Base-by-base conservation (phyloP, 2,888 invertebrate species). In the Oasisia sp. region DNA sequence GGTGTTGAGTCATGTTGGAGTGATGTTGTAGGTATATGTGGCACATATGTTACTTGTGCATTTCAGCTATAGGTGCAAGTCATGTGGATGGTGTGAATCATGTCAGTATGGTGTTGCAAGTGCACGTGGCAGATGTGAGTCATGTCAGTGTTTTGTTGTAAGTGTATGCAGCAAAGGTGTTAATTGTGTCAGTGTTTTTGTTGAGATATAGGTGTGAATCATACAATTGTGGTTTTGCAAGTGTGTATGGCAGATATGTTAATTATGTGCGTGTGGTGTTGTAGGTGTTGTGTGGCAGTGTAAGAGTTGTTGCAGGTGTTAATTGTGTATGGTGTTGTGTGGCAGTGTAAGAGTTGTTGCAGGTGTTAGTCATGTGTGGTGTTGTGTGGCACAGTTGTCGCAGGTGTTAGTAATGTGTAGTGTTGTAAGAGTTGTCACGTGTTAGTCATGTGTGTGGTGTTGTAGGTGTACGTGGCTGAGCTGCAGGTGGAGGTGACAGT, bases 391-490 rank as follows among this genome's bases (percentile, higher is more conserved):
- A 5, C 8, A 11, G 19, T 56, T 11, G 56, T 56, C 14, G 56
- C 32, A 27, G 90, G 74, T 44, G n/a, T 32, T 32, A n/a, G 27
- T 44, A 44, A 50, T 38, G 32, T 27, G 50, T 45, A 11, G 45
- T 89, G 58, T 56, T n/a, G 45, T n/a, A 44, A 38, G 38, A 38
- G 38, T 38, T 38, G 38, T 38, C 38, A 38, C 0, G 74, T 74
- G 74, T 74, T 19, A 74, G 74, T n/a, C 74, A 74, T 74, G 74
- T 74, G 5, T 45, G 32, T 91, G 32, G 89, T 38, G 74, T 58
- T 96, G 19, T 96, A 99, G 99, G 98, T 98, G 32, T 99, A 98
- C 96, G 97, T 99, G 93, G 98, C 98, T 95, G 98, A 99, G 95
- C 97, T 99, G 97, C 98, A 98, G 94, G 97, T 97, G 95, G 99